phyloP scores from a whole-genome alignment of 2,797 vertebrate genomes.

The Oceanodroma leucorhoa region DNA sequence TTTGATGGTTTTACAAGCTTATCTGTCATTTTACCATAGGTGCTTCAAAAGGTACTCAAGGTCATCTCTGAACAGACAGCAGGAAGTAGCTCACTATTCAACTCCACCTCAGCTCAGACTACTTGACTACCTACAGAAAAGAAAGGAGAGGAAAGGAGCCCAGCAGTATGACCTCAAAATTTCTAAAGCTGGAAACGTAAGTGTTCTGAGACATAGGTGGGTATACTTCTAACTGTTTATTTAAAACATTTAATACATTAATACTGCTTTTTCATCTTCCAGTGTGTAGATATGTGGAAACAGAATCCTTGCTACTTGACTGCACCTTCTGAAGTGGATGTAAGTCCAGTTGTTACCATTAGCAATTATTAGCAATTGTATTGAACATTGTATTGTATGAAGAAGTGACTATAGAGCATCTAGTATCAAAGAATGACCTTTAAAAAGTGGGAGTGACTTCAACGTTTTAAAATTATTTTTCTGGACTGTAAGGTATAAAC shows the following conservation, averaged over 20 bases:
- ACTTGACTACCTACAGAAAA: constrained; percentile 94
- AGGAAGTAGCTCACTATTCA: constrained; percentile 89
- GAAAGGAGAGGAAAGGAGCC: constrained; percentile 90
- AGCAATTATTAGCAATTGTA: not conserved
- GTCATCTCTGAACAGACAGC: constrained; percentile 92
- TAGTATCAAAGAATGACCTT: not conserved
- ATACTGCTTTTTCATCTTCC: constrained; percentile 30
- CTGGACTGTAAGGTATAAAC: not conserved
- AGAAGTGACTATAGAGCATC: not conserved
- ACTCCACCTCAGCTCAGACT: constrained; percentile 90
- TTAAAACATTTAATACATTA: not conserved
- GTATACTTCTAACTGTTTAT: not conserved
- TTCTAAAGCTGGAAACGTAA: constrained; percentile 95
- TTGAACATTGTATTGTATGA: not conserved
- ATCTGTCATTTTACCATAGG: constrained; percentile 66
- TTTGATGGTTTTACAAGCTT: not conserved
- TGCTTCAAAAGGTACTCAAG: constrained; percentile 94
- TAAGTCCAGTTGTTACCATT: constrained; percentile 76
- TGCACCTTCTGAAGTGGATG: constrained; percentile 93
- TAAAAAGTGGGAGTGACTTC: not conserved
- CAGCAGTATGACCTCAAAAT: constrained; percentile 96
- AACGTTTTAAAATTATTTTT: not conserved
- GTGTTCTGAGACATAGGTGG: constrained; percentile 5
- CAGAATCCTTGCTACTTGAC: constrained; percentile 90
- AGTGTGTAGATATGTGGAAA: constrained; percentile 99